Conservation (phyloP, 1,140 invertebrate genomes). For the Belonocnema kinseyi region DNA sequence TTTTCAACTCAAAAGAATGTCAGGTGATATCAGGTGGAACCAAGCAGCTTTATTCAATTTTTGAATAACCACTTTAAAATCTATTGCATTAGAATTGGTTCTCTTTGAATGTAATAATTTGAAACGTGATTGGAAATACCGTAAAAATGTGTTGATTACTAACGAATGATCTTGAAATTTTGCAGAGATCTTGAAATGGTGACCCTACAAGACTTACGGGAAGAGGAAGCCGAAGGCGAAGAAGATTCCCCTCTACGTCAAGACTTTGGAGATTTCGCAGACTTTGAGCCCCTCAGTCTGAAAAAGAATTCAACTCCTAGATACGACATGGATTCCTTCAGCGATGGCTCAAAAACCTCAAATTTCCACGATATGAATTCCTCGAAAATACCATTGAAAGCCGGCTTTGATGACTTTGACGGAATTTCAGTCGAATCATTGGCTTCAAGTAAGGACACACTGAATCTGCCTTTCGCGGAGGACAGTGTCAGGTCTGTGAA, state of each 20-base stretch:
- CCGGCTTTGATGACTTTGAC: conserved; percentile 73
- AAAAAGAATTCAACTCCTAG: conserved; percentile 62
- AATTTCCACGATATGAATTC: conserved; percentile 66
- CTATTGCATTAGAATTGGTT: no score
- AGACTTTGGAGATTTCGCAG: conserved; percentile 68
- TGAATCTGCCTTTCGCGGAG: conserved; percentile 70
- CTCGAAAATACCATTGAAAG: conserved; percentile 67
- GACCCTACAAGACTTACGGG: conserved; percentile 60
- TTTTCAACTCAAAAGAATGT: no score
- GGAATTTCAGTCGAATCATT: conserved; percentile 66
- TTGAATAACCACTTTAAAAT: no score
- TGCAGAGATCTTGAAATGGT: conserved; percentile 66
- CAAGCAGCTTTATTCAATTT: no score
- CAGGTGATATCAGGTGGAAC: no score
- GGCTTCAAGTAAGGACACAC: conserved; percentile 67
- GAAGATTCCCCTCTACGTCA: conserved; percentile 69
- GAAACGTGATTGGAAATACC: no score
- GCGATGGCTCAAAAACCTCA: conserved; percentile 46
- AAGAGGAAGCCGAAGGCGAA: conserved; percentile 65
- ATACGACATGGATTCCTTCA: conserved; percentile 53
- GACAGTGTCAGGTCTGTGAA: conserved; percentile 68
- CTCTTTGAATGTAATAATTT: no score
- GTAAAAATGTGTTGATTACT: no score
- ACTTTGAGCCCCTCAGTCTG: conserved; percentile 62
- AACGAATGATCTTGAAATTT: conserved; percentile 1